Evolutionary conservation across 2,113 vertebrate genomes (phyloP), one percentile per base, ranked within the genome.

Genomic region (Seriola quinqueradiata): DNA sequence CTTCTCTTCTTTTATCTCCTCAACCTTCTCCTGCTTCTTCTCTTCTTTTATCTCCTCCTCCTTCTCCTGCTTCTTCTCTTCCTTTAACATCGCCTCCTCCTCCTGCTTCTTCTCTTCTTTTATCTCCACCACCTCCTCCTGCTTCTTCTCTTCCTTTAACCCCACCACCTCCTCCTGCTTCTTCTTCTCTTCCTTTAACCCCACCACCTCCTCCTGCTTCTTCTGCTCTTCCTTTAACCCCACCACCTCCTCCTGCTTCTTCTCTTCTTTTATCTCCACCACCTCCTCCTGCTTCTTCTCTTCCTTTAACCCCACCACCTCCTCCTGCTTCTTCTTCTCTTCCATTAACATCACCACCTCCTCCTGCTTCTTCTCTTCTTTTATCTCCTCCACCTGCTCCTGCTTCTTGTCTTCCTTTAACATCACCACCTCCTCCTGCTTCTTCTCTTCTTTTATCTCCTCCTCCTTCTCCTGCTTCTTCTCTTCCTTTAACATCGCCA

Each of bases 31-130:
- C 3, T 55, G 28, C 28, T 38, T 13, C 34, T 68, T 14, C 17
- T 68, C 42, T 7, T n/a, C 60, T 42, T 59, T 28, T 0, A 34
- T 50, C 16, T 3, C 54, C 10, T 32, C n/a, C 8, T 17, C 8
- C 0, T 0, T 11, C n/a, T 0, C 36, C 36, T 81, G 17, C 0
- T 40, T 52, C 1, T 52, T 8, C n/a, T 48, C 54, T 3, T n/a
- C 28, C 4, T 52, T 63, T n/a, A 28, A 1, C 7, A 38, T 44
- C 4, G 5, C 14, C 1, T 42, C 1, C 2, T 28, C 57, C 13
- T 57, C 8, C 12, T 59, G 23, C 2, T 55, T 42, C 5, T 36
- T 16, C 5, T 48, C 76, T 7, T 23, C 19, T 5, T 48, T 63
- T 4, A 58, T 1, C n/a, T 14, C 52, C 60, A 57, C 52, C 14